Conservation (phyloP, 2,888 invertebrate species). For the Cheilosia pagana region DNA sequence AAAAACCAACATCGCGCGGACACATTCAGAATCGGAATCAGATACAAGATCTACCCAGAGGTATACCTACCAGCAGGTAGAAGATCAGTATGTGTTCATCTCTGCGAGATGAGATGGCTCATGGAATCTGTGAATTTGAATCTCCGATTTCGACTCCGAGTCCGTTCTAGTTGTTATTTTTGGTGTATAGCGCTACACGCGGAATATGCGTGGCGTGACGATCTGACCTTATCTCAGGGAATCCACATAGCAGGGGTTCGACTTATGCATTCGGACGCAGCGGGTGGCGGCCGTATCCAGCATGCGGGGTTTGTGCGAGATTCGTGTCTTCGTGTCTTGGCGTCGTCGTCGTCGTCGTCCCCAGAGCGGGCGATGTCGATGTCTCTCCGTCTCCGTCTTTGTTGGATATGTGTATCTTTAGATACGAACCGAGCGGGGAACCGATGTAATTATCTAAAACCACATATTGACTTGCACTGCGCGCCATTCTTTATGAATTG, state of each 20-base stretch:
- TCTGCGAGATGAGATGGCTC: conserved; percentile 58
- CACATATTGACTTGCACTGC: conserved; percentile 70
- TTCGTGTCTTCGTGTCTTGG: conserved; percentile 63
- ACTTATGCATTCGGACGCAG: conserved; percentile 72
- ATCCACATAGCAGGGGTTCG: conserved; percentile 73
- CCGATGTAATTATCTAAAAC: conserved; percentile 73
- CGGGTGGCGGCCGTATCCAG: conserved; percentile 71
- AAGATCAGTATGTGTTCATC: conserved; percentile 56
- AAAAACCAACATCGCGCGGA: conserved; percentile 72
- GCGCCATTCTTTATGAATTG: conserved; percentile 53
- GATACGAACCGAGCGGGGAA: conserved; percentile 63
- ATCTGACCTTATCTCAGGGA: conserved; percentile 68
- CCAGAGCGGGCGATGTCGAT: conserved; percentile 54
- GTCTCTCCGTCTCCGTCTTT: conserved; percentile 45
- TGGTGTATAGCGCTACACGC: conserved; percentile 23
- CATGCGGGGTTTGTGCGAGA: conserved; percentile 54
- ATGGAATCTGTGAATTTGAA: conserved; percentile 64
- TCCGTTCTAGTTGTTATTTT: conserved; percentile 32
- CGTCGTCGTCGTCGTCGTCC: too few relatives aligned
- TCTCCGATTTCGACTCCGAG: conserved; percentile 48
- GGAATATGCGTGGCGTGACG: conserved; percentile 68
- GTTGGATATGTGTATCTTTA: conserved; percentile 21
- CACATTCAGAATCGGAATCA: conserved; percentile 62
- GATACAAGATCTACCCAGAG: conserved; percentile 58
- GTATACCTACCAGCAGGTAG: conserved; percentile 64